Conservation (phyloP, 2,797 vertebrate species). For the Mionectes olivaceus region DNA sequence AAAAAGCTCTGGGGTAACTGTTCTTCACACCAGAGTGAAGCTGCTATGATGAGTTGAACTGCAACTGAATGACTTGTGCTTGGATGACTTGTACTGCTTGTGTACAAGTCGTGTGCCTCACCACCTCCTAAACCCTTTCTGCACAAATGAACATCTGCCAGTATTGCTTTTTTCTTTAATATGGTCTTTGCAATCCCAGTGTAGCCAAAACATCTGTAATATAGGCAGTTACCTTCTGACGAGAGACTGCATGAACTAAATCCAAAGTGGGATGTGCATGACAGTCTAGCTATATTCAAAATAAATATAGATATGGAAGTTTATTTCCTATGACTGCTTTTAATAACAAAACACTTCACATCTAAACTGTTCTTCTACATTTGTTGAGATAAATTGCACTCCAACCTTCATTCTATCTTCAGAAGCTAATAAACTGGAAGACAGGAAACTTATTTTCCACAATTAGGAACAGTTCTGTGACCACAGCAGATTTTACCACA, state of each 20-base stretch:
- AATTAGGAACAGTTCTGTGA: neutral
- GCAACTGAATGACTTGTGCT: neutral
- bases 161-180: neutral
- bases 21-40: neutral
- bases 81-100: neutral
- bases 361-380: neutral
- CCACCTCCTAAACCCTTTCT: neutral
- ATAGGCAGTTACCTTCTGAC: neutral
- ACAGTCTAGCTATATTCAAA: neutral
- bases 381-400: neutral
- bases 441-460: neutral
- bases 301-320: neutral
- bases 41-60: neutral
- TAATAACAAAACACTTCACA: neutral
- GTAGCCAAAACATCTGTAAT: neutral
- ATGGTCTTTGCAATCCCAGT: neutral
- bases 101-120: neutral
- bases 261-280: neutral
- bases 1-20: neutral
- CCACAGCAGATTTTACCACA: neutral
- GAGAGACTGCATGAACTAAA: neutral
- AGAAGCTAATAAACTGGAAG: neutral
- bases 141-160: neutral
- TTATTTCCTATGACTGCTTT: neutral
- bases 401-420: neutral